Conservation (phyloP, 2,113 vertebrate genomes). For the Ranitomeya imitator region DNA sequence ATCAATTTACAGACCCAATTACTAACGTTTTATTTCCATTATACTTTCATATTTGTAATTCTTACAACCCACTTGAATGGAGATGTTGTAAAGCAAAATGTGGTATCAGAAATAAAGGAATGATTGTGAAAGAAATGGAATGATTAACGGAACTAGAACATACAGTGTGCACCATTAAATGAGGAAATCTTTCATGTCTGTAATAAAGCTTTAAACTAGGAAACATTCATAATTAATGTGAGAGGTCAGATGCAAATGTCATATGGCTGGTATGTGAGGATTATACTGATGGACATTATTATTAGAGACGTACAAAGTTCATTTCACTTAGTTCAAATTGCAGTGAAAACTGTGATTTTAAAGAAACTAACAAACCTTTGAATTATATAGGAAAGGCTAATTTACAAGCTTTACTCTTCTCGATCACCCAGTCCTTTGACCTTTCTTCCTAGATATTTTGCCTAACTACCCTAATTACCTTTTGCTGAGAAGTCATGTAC, state of each 20-base stretch:
- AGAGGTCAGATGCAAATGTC: background rate
- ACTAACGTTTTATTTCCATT: background rate
- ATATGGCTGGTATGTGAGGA: background rate
- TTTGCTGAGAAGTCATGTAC: background rate
- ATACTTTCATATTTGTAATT: background rate
- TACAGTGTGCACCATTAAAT: background rate
- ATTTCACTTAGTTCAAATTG: slow-evolving; percentile 22
- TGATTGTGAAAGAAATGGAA: too few species aligned
- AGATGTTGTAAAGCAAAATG: background rate
- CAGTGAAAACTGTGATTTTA: slow-evolving; percentile 16
- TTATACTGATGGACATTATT: slow-evolving; percentile 28
- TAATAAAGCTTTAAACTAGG: background rate
- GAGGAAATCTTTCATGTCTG: background rate
- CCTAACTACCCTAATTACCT: slow-evolving; percentile 49
- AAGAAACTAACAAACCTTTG: slow-evolving; percentile 44
- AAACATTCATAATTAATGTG: background rate
- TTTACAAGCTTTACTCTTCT: slow-evolving; percentile 29
- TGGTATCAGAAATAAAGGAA: background rate
- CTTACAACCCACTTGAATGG: background rate
- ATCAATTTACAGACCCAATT: background rate
- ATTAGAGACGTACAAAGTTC: background rate
- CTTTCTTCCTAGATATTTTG: slow-evolving; percentile 35
- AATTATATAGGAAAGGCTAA: slow-evolving; percentile 43
- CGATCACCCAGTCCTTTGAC: slow-evolving; percentile 27
- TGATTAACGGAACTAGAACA: background rate